These are phyloP conservation scores for Pelusios castaneus DNA, from an alignment of 2,113 vertebrate genomes.

Conservation along the genomic window DNA sequence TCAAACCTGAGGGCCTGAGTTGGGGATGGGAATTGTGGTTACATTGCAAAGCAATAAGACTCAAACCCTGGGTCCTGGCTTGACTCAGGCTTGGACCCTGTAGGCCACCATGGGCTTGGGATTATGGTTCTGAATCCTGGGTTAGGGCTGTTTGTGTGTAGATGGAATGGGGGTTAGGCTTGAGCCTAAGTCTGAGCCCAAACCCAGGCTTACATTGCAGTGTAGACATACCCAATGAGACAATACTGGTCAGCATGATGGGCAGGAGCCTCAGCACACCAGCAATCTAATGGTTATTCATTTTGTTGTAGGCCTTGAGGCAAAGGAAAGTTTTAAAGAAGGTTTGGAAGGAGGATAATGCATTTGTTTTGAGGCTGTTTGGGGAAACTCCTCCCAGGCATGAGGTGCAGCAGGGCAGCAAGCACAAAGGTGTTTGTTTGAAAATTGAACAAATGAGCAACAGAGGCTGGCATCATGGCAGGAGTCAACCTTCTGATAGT, in stretches of 20 bases:
- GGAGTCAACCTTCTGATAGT: neutral
- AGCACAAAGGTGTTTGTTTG: neutral
- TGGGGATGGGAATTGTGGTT: no score
- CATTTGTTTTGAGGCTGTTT: neutral
- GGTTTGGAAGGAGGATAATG: neutral
- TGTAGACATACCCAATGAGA: neutral
- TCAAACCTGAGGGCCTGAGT: no score
- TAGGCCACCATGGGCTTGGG: no score
- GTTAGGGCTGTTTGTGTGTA: no score
- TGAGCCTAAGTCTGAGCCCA: no score
- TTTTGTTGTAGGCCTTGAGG: neutral
- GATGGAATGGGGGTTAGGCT: no score
- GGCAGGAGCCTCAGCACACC: neutral
- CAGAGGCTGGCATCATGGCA: neutral
- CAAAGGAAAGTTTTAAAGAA: neutral
- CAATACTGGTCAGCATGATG: neutral
- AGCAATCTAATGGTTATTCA: accelerated
- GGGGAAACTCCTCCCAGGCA: neutral
- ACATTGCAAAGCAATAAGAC: no score
- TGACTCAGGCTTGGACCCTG: no score
- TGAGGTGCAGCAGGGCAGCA: neutral
- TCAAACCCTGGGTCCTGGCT: no score
- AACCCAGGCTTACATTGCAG: no score
- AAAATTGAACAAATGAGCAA: no score
- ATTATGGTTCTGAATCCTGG: no score